Percentiles rank a stretch among this genome's conserved stretches.
Conservation (phyloP, 2,888 invertebrate genomes). For the Notodonta dromedarius region DNA sequence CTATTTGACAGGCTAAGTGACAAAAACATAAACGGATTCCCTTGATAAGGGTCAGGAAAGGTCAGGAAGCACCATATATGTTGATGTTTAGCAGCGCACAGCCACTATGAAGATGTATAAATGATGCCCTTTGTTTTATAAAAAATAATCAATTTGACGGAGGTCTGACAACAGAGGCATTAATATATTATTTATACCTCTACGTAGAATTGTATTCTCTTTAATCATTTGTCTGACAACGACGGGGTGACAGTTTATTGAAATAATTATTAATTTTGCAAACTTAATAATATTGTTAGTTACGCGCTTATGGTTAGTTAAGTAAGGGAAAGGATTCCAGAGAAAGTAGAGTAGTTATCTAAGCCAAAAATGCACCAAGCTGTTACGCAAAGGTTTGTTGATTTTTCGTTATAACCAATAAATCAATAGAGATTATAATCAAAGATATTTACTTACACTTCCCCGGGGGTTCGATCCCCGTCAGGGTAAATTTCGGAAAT, state of each 20-base stretch:
- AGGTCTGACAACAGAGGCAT: not conserved
- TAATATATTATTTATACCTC: too few relatives aligned
- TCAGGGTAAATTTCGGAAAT: too few relatives aligned
- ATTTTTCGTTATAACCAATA: not conserved
- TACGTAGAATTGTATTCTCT: too few relatives aligned
- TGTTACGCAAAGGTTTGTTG: conserved; percentile 16
- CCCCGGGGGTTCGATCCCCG: too few relatives aligned
- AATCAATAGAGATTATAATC: too few relatives aligned
- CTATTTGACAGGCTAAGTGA: too few relatives aligned
- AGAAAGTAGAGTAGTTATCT: not conserved
- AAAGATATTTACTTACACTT: not conserved
- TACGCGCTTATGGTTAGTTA: too few relatives aligned
- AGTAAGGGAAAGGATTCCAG: not conserved
- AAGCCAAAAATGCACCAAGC: conserved; percentile 14
- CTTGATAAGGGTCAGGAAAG: too few relatives aligned
- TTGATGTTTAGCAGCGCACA: not conserved
- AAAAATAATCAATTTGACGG: not conserved
- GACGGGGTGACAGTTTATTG: not conserved
- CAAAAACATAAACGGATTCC: too few relatives aligned
- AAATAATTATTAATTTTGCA: not conserved
- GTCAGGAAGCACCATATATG: not conserved
- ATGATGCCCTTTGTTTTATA: not conserved
- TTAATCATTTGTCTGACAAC: too few relatives aligned
- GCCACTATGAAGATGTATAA: not conserved
- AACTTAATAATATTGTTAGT: too few relatives aligned